Conservation (phyloP, 2,113 vertebrate genomes). For the Trematocara marginatum region DNA sequence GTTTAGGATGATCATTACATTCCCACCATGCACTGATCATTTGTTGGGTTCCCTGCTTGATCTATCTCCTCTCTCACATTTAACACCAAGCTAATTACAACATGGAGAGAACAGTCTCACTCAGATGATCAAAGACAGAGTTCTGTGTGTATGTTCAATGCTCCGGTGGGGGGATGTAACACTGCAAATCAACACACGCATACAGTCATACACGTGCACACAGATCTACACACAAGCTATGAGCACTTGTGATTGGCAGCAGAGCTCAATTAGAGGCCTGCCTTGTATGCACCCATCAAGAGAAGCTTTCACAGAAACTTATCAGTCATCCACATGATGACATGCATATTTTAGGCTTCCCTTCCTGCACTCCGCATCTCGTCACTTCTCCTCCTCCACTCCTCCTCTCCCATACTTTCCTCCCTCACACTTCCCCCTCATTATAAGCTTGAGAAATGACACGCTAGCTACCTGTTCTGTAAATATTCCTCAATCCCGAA, state of each 20-base stretch:
- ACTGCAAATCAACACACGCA: conserved; percentile 9
- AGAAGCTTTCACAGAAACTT: conserved; percentile 48
- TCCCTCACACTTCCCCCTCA: conserved; percentile 10
- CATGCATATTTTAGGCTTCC: conserved; percentile 58
- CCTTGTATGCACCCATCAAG: conserved; percentile 32
- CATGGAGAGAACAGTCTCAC: conserved; percentile 37
- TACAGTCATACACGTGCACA: neutral
- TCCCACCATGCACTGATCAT: conserved; percentile 15
- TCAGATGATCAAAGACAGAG: conserved; percentile 48
- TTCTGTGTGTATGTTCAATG: conserved; percentile 15
- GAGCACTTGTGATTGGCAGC: conserved; percentile 51
- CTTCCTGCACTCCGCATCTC: conserved; percentile 8
- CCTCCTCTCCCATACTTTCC: conserved; percentile 36
- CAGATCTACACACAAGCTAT: neutral
- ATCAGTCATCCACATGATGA: conserved; percentile 62
- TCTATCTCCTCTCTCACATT: conserved; percentile 31
- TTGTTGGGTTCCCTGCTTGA: conserved; percentile 34
- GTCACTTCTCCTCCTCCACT: conserved; percentile 11
- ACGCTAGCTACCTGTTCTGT: conserved; percentile 5
- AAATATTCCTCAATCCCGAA: conserved; percentile 36
- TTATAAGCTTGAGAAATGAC: conserved; percentile 38
- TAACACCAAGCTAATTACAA: conserved; percentile 55
- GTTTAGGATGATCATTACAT: conserved; percentile 5
- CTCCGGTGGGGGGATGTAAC: conserved; percentile 9
- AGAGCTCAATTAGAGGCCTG: conserved; percentile 55